Evolutionary conservation across 2,113 vertebrate genomes (phyloP).

Genomic region (Ctenomys sociabilis): DNA sequence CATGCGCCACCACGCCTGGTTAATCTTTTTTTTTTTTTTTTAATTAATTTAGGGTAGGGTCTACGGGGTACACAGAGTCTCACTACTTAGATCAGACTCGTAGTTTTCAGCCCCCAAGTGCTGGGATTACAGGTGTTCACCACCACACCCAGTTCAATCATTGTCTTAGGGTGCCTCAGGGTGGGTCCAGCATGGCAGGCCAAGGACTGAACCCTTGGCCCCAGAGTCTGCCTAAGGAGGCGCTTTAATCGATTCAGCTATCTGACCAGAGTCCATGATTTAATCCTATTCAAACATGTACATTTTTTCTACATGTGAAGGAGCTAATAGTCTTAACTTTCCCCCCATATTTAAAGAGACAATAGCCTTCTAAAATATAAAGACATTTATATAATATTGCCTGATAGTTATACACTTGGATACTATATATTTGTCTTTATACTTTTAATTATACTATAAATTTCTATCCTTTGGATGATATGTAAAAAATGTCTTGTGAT

Average conservation of each 20-base stretch:
- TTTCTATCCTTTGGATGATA: not conserved
- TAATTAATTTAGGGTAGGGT: too few relatives aligned
- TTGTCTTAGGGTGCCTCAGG: too few relatives aligned
- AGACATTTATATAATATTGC: not conserved
- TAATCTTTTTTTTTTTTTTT: not conserved
- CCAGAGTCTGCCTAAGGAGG: too few relatives aligned
- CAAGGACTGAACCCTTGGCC: too few relatives aligned
- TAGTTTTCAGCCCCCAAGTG: too few relatives aligned
- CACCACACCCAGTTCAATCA: too few relatives aligned
- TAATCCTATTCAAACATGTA: not conserved
- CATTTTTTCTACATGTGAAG: not conserved
- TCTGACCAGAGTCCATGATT: not conserved
- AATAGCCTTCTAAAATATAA: conserved; percentile 1
- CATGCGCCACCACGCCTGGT: too few relatives aligned
- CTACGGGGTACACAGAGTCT: too few relatives aligned
- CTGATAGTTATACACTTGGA: conserved; percentile 7
- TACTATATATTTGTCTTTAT: not conserved
- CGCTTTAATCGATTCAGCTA: too few relatives aligned
- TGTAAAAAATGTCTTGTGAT: not conserved
- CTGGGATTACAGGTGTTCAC: too few relatives aligned
- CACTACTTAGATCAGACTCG: too few relatives aligned
- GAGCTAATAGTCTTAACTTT: not conserved
- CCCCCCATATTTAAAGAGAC: conserved; percentile 18
- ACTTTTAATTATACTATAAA: not conserved
- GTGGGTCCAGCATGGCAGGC: too few relatives aligned